A percentile compares a stretch with the other conserved stretches of the same genome.
phyloP scores from a whole-genome alignment of 35 echinoderm and acorn worm genomes.

The Anneissia japonica region DNA sequence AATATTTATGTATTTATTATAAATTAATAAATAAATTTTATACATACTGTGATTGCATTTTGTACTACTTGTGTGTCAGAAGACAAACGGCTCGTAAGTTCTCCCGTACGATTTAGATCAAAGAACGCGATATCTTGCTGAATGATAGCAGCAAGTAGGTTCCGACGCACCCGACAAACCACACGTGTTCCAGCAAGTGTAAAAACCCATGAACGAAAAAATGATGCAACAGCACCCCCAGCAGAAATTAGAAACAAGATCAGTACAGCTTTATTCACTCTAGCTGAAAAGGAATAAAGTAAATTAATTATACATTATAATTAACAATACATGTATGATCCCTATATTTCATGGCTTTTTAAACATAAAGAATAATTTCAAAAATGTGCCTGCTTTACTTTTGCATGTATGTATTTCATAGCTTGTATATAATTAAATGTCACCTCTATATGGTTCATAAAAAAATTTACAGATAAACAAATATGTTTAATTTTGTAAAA shows the following conservation, averaged over 20 bases:
- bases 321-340: too few species aligned
- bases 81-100: constrained; percentile 82
- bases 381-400: too few species aligned
- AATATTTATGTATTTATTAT: too few species aligned
- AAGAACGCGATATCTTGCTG: constrained; percentile 94
- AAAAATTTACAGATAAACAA: too few species aligned
- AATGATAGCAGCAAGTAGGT: constrained; percentile 76
- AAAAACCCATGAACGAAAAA: constrained; percentile 84
- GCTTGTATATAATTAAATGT: too few species aligned
- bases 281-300: constrained; percentile 5
- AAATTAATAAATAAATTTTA: neutral
- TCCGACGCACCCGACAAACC: constrained; percentile 56
- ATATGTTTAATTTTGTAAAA: too few species aligned
- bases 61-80: constrained; percentile 95
- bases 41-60: constrained; percentile 90
- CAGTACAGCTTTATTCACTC: constrained; percentile 53
- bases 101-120: constrained; percentile 86
- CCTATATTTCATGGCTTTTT: too few species aligned
- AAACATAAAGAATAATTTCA: too few species aligned
- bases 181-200: constrained; percentile 90
- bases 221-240: constrained; percentile 51
- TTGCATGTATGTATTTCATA: too few species aligned
- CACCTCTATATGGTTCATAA: too few species aligned
- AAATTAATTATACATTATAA: too few species aligned
- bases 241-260: constrained; percentile 55